These are phyloP conservation scores for Mixornis gularis DNA, from an alignment of 2,113 vertebrate genomes.

Conservation along the genomic window DNA sequence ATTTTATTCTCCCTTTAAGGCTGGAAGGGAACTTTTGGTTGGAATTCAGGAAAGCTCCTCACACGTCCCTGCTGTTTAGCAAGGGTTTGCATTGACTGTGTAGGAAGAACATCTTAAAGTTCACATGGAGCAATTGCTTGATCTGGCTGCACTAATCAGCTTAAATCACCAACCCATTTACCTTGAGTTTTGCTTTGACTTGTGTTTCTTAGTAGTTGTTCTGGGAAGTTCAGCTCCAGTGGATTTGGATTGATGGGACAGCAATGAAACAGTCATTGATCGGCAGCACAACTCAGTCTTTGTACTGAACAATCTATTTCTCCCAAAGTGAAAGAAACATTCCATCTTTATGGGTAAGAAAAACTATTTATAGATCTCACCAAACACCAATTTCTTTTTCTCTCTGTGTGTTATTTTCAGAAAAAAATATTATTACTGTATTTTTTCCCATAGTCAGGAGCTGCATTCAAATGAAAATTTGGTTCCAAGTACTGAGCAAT, in stretches of 20 bases:
- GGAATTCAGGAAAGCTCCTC: neutral
- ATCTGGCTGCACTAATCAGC: neutral
- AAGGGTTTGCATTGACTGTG: accelerated
- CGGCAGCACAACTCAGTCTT: neutral
- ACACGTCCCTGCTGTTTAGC: neutral
- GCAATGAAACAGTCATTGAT: neutral
- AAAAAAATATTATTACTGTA: neutral
- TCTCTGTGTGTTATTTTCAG: neutral
- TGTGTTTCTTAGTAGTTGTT: neutral
- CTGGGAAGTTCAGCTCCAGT: neutral
- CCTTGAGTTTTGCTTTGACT: neutral
- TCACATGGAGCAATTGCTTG: neutral
- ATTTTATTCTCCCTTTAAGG: neutral
- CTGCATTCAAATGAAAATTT: neutral
- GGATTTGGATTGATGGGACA: neutral
- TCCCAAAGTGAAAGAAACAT: neutral
- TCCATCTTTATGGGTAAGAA: neutral
- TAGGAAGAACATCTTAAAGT: neutral
- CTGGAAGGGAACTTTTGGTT: neutral
- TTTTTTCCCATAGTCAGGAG: neutral
- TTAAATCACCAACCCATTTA: neutral
- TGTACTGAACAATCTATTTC: neutral
- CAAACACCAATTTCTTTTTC: neutral
- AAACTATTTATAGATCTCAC: neutral
- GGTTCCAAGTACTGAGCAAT: neutral